Conservation (phyloP, 2,113 vertebrate genomes). For the Numida meleagris region DNA sequence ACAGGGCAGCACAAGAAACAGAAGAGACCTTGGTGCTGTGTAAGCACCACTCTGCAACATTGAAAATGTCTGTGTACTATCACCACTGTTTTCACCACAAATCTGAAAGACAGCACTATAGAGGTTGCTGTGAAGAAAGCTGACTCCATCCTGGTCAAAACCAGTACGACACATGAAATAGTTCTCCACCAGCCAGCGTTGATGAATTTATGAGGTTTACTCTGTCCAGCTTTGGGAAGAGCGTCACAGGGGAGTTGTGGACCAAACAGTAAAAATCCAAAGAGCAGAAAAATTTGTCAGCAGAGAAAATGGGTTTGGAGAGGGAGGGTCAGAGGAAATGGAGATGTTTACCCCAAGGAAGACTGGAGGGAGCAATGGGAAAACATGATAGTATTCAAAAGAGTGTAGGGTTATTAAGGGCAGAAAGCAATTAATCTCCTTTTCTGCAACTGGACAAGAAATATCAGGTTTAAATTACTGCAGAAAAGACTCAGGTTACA, state of each 20-base stretch:
- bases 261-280: not conserved
- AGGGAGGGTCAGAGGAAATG: not conserved
- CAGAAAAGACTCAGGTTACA: not conserved
- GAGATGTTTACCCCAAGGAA: not conserved
- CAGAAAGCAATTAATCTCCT: not conserved
- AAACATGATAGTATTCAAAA: not conserved
- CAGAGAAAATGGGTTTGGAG: not conserved
- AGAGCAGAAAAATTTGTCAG: not conserved
- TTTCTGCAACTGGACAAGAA: not conserved
- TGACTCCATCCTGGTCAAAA: not conserved
- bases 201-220: not conserved
- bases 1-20: not conserved
- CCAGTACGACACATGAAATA: not conserved
- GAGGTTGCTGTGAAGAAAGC: not conserved
- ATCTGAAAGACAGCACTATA: not conserved
- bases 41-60: not conserved
- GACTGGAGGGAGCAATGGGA: not conserved
- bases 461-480: not conserved
- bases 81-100: not conserved
- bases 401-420: not conserved
- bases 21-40: not conserved
- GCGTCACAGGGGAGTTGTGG: not conserved
- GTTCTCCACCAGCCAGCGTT: not conserved
- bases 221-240: not conserved
- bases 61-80: not conserved